Evolutionary conservation across 2,888 invertebrate genomes (phyloP).

Genomic region (Pyrocoelia pectoralis): DNA sequence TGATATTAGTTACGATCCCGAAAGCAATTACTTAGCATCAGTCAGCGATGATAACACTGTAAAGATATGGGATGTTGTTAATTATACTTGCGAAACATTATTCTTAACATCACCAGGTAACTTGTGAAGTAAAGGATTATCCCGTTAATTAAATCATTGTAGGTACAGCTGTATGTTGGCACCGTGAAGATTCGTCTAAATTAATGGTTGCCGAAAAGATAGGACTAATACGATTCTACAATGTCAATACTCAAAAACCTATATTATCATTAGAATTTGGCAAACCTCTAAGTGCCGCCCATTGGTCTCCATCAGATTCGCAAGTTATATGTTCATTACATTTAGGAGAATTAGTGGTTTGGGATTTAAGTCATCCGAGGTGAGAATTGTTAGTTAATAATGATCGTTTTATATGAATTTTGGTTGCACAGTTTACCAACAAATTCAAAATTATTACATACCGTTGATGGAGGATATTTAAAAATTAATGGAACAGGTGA

Average conservation of each 20-base stretch:
- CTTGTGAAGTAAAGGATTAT: neutral
- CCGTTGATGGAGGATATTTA: conserved; percentile 69
- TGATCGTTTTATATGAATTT: conserved; percentile 46
- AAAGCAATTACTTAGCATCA: conserved; percentile 74
- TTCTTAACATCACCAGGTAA: conserved; percentile 69
- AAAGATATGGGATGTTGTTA: conserved; percentile 69
- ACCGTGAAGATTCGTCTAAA: conserved; percentile 73
- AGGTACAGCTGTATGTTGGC: conserved; percentile 70
- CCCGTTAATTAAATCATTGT: neutral
- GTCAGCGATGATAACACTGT: conserved; percentile 80
- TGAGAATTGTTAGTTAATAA: conserved; percentile 48
- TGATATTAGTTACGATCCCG: conserved; percentile 72
- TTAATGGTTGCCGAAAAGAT: conserved; percentile 78
- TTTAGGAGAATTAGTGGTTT: conserved; percentile 71
- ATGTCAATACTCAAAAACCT: conserved; percentile 70
- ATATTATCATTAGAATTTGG: conserved; percentile 72
- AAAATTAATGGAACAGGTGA: conserved; percentile 71
- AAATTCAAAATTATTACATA: conserved; percentile 67
- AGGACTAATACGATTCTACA: conserved; percentile 78
- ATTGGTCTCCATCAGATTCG: conserved; percentile 74
- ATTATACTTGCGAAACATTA: conserved; percentile 66
- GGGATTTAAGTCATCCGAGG: conserved; percentile 74
- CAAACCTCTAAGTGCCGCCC: conserved; percentile 70
- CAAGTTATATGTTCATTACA: conserved; percentile 70
- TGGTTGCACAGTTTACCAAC: conserved; percentile 70